Base-by-base conservation (phyloP, 2,888 invertebrate genomes). In the Pedicia rivosa region DNA sequence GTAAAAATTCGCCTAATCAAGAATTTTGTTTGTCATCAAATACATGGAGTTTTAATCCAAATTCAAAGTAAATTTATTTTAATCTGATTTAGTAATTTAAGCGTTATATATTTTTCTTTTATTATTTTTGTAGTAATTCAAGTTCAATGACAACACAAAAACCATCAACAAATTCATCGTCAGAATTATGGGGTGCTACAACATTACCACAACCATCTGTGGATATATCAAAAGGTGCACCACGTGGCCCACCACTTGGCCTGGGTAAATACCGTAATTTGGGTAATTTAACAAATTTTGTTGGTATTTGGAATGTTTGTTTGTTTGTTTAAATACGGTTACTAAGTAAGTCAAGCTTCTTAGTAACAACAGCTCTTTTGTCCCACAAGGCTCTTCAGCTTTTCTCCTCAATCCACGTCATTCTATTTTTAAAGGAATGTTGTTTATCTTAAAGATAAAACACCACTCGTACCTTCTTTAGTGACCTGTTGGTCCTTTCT, bases 1-100 rank as follows among this genome's bases (percentile, higher is more conserved):
- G 75, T 50, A 82, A 83, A 62, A 77, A 81, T 43, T 74, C 78
- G 62, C 77, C 67, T 65, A 74, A 67, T 59, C 74, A 77, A 43
- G 67, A 72, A 41, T 59, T 74, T 47, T 73, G 73, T 53, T 73
- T n/a, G n/a, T n/a, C n/a, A n/a, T n/a, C n/a, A n/a, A n/a, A n/a
- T n/a, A n/a, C n/a, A n/a, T n/a, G n/a, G n/a, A n/a, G n/a, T n/a
- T n/a, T n/a, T n/a, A n/a, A n/a, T n/a, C n/a, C n/a, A n/a, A n/a
- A n/a, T n/a, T n/a, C n/a, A n/a, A n/a, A n/a, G n/a, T n/a, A n/a
- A n/a, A n/a, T n/a, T n/a, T n/a, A n/a, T n/a, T n/a, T n/a, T n/a
- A n/a, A n/a, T n/a, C n/a, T n/a, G n/a, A n/a, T n/a, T n/a, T n/a
- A n/a, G n/a, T n/a, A n/a, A n/a, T n/a, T n/a, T n/a, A n/a, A 6